Evolutionary conservation across 2,888 invertebrate genomes (phyloP), one percentile per base, ranked within the genome.

Genomic region (Palloptera scutellata): DNA sequence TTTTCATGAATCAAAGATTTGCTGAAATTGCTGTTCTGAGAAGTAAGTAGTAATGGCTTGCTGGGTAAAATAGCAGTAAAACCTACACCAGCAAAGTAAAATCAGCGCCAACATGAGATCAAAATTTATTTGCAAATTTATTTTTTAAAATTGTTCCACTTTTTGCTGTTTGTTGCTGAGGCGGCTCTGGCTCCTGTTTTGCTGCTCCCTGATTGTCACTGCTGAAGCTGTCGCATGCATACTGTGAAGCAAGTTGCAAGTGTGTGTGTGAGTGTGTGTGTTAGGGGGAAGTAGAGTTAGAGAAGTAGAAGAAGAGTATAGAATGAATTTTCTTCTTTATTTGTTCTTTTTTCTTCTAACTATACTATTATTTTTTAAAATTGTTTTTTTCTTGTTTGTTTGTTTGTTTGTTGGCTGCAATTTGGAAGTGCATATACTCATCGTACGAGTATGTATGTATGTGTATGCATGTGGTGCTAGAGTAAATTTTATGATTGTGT

Each of bases 61-160:
- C 30, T 30, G 30, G 30, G 30, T 4, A 30, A 2, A 19, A 30
- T 40, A 57, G 57, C 57, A 30, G 13, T 20, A 57, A 19, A 3
- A 57, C 51, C 13, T 4, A 48, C 51, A 48, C 13, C 51, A 48
- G 51, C 15, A 48, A 15, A 15, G 41, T 40, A 52, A 30, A 60
- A 45, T 45, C 40, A 52, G 54, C 52, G 69, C 69, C 66, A 69
- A 63, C 66, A 40, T 13, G 63, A 52, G 69, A 58, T 69, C 69
- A 69, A 59, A 69, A 66, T 69, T 66, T 66, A 69, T 69, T 66
- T 66, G 63, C 52, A 66, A 66, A 69, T 66, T 63, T 66, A 66
- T 69, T 63, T 66, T 53, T 17, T 55, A 48, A 66, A 66, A 53
- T 65, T 42, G 40, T 60, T 52, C 52, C 40, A 51, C 52, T 42